Evolutionary conservation across 2,113 vertebrate species (phyloP).

Genomic region (Australoheros scitulus): DNA sequence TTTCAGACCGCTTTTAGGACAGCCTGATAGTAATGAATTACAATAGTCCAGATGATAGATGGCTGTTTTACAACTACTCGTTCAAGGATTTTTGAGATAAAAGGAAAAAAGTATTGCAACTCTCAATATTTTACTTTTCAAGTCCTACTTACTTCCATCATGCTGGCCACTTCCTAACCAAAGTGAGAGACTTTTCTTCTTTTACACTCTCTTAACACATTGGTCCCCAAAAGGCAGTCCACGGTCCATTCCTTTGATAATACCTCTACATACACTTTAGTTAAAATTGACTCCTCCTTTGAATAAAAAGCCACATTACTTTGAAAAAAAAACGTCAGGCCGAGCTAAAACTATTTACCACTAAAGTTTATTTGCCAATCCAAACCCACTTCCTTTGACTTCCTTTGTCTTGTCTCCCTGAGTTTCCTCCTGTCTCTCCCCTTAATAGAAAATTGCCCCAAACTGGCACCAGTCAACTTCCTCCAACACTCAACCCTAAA

Average conservation of each 20-base stretch:
- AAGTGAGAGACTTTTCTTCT: neutral
- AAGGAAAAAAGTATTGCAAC: neutral
- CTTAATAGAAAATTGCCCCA: neutral
- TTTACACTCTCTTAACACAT: neutral
- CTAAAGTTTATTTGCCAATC: neutral
- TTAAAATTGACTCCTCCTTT: too few relatives aligned
- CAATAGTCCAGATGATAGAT: too few relatives aligned
- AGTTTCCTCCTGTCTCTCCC: neutral
- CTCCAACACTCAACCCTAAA: neutral
- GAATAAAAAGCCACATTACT: too few relatives aligned
- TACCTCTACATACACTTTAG: too few relatives aligned
- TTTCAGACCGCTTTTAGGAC: too few relatives aligned
- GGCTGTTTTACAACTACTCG: too few relatives aligned
- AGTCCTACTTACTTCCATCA: neutral
- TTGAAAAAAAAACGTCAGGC: neutral
- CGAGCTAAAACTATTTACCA: neutral
- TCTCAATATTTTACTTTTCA: neutral
- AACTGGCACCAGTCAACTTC: neutral
- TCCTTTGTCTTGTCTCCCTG: neutral
- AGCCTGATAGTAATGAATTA: too few relatives aligned
- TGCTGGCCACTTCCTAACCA: neutral
- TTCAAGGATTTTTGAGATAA: too few relatives aligned
- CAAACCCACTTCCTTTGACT: neutral
- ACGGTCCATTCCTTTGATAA: too few relatives aligned
- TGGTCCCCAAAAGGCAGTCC: too few relatives aligned